Conservation (phyloP, 1,140 invertebrate genomes). For the Hestina assimilis region DNA sequence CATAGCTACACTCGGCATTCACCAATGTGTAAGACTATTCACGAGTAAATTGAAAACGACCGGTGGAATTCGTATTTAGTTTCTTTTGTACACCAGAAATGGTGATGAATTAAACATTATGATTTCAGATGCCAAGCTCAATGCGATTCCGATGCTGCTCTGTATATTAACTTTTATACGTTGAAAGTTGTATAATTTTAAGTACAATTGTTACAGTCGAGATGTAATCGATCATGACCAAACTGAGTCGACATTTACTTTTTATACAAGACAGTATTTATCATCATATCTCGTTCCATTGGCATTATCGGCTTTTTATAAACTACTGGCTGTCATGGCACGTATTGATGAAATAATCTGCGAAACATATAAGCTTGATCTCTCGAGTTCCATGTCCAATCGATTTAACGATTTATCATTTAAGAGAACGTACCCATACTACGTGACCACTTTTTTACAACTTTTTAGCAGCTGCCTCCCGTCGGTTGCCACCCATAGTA, state of each 20-base stretch:
- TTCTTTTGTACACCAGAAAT: conserved; percentile 6
- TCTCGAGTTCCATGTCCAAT: conserved; percentile 9
- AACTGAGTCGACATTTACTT: conserved; percentile 1
- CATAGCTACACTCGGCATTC: neutral
- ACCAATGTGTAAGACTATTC: conserved; percentile 12
- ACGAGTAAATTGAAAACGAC: conserved; percentile 16
- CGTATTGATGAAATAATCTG: conserved; percentile 18
- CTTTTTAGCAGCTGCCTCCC: too few species aligned
- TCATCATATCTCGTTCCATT: conserved; percentile 11
- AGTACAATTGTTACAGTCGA: conserved; percentile 7
- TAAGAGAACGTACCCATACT: too few species aligned
- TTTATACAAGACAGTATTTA: conserved; percentile 3
- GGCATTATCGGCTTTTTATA: conserved; percentile 13
- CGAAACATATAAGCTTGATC: conserved; percentile 2
- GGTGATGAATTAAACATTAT: conserved; percentile 20
- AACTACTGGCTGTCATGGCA: conserved; percentile 11
- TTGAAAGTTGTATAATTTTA: conserved; percentile 20
- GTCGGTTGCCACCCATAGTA: too few species aligned
- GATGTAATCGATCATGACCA: conserved; percentile 21
- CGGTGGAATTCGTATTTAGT: conserved; percentile 12
- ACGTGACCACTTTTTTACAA: too few species aligned
- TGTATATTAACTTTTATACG: conserved; percentile 9
- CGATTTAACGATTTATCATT: conserved; percentile 14
- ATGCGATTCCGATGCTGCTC: conserved; percentile 5
- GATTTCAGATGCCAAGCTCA: conserved; percentile 14